Percentiles rank a stretch among this genome's conserved stretches.
These are phyloP conservation scores for Oreochromis niloticus DNA, from an alignment of 2,113 vertebrate species.

Conservation along the genomic window DNA sequence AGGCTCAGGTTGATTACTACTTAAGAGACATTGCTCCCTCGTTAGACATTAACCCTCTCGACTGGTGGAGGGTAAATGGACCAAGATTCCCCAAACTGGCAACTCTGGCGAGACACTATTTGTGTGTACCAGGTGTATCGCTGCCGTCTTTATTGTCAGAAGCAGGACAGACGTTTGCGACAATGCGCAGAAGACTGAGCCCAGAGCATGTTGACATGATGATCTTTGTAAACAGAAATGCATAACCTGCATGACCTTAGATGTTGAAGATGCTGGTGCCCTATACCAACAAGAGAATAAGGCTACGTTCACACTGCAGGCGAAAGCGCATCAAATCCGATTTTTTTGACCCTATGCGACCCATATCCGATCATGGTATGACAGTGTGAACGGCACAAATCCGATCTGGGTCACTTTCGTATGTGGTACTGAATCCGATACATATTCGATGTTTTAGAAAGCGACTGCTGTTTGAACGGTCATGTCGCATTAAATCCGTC, in stretches of 20 bases:
- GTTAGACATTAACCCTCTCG: constrained; percentile 54
- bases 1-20: constrained; percentile 61
- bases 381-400: too few relatives aligned
- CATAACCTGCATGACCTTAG: not conserved
- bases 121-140: constrained; percentile 52
- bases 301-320: too few relatives aligned
- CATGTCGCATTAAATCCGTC: too few relatives aligned
- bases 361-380: too few relatives aligned
- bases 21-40: constrained; percentile 59
- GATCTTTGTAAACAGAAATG: constrained; percentile 60
- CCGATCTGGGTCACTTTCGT: too few relatives aligned
- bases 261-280: not conserved
- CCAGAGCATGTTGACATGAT: constrained; percentile 54
- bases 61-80: constrained; percentile 61
- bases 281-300: not conserved
- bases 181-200: constrained; percentile 45
- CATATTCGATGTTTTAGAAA: too few relatives aligned
- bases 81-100: constrained; percentile 55
- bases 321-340: too few relatives aligned
- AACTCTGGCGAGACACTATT: constrained; percentile 41
- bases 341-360: too few relatives aligned
- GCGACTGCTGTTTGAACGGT: too few relatives aligned
- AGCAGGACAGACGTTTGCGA: constrained; percentile 42
- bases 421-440: too few relatives aligned
- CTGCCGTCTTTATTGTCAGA: constrained; percentile 42